Evolutionary conservation across 2,797 vertebrate genomes (phyloP), one percentile per base, ranked within the genome.

Genomic region (Phaenicophaeus curvirostris): DNA sequence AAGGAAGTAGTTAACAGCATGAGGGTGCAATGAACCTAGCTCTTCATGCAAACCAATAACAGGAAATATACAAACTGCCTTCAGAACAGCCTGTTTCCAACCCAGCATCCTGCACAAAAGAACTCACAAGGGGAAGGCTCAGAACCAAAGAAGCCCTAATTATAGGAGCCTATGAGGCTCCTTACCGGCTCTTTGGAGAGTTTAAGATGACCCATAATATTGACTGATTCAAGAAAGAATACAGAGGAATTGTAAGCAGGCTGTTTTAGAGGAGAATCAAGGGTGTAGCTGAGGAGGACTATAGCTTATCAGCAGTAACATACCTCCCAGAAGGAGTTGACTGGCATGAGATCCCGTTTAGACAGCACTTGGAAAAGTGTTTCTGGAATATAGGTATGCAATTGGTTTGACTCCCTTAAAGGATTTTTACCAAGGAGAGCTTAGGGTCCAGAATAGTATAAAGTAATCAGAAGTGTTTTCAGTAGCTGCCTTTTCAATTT

Each of bases 81-180:
- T 72, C 7, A 5, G 59, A 89, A 80, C 11, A 78, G 46, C 62
- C 35, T 35, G 37, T 93, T 91, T 89, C 84, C 69, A 71, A 74
- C 58, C 82, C 72, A 75, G 50, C 55, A 53, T 80, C 55, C 78
- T 90, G 73, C 67, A 77, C 81, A 95, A 96, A 96, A 80, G 81
- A 94, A 83, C 79, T 88, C 95, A 93, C 86, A 80, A 75, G 88
- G 78, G 91, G 73, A 93, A 93, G 77, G 23, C 76, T 94, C 48
- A 44, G 66, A 77, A 82, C 81, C 65, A 72, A 72, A 46, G 59
- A 59, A 92, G 27, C 18, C 51, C 73, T 88, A 81, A 81, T 87
- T 80, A 73, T 20, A 50, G 77, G 51, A 31, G 41, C 55, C 61
- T 95, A 63, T 66, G 58, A 87, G 63, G 46, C 91, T n/a, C 58